Conservation (phyloP, 2,888 invertebrate genomes). For the Crossocerus cetratus region DNA sequence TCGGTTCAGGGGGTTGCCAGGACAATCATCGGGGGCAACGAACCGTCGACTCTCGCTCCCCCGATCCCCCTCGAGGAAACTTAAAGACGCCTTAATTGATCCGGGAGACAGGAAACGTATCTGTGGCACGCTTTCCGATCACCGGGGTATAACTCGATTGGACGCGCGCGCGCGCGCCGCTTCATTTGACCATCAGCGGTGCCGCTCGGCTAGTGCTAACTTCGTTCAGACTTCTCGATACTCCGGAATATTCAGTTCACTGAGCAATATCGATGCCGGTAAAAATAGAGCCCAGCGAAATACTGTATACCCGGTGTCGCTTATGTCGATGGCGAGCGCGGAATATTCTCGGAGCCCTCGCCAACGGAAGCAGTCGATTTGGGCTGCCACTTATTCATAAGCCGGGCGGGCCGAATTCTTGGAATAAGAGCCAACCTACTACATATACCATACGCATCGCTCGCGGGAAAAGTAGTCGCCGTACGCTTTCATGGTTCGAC, state of each 20-base stretch:
- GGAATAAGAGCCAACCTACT: background rate
- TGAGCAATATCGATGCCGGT: too few relatives aligned
- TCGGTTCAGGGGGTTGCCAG: constrained; percentile 4
- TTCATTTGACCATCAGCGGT: background rate
- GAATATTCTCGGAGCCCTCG: background rate
- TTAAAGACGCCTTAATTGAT: constrained; percentile 18
- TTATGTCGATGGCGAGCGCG: too few relatives aligned
- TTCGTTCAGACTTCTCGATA: too few relatives aligned
- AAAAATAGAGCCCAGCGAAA: too few relatives aligned
- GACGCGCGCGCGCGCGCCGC: background rate
- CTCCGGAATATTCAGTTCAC: too few relatives aligned
- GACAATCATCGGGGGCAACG: constrained; percentile 3
- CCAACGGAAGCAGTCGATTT: background rate
- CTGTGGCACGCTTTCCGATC: constrained; percentile 16
- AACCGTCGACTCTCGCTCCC: background rate
- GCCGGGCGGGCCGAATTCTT: background rate
- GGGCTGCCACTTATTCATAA: background rate
- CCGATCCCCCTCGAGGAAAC: constrained; percentile 10
- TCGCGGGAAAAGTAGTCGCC: constrained; percentile 20
- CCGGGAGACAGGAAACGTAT: constrained; percentile 16
- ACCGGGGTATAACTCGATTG: background rate
- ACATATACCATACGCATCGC: background rate
- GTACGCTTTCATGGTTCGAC: constrained; percentile 2
- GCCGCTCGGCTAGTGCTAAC: too few relatives aligned
- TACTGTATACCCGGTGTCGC: too few relatives aligned